Conservation (phyloP, 2,888 invertebrate species). For the Ferdinandea cuprea region DNA sequence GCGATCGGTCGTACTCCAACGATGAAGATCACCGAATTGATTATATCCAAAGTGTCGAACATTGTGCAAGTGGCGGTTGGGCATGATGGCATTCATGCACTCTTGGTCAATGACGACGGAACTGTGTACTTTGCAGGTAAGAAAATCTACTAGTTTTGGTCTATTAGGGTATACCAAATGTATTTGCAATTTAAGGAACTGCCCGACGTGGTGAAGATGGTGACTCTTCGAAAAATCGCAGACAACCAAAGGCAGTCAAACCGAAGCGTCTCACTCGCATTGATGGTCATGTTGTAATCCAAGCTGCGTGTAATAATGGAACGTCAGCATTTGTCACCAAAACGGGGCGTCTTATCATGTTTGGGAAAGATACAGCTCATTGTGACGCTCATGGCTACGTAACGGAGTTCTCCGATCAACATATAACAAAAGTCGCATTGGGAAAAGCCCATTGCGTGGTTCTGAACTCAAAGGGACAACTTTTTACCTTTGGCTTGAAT, state of each 20-base stretch:
- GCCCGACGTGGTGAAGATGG: conserved; percentile 97
- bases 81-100: conserved; percentile 96
- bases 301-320: conserved; percentile 96
- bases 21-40: conserved; percentile 84
- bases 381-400: conserved; percentile 91
- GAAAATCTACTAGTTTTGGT: background rate
- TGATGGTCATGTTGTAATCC: conserved; percentile 92
- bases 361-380: conserved; percentile 95
- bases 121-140: conserved; percentile 90
- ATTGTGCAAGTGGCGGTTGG: conserved; percentile 93
- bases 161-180: background rate
- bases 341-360: conserved; percentile 95
- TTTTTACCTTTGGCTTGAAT: conserved; percentile 98
- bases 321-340: conserved; percentile 96
- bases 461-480: conserved; percentile 93
- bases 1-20: conserved; percentile 82
- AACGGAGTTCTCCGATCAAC: conserved; percentile 89
- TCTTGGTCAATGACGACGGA: conserved; percentile 96
- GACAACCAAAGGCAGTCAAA: conserved; percentile 95
- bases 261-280: conserved; percentile 96
- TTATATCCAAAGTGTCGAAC: conserved; percentile 89
- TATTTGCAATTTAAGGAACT: conserved; percentile 86
- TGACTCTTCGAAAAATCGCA: conserved; percentile 90
- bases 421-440: conserved; percentile 89
- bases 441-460: conserved; percentile 98